Base-by-base conservation (phyloP, 1,140 invertebrate genomes). In the Drosophila repleta region DNA sequence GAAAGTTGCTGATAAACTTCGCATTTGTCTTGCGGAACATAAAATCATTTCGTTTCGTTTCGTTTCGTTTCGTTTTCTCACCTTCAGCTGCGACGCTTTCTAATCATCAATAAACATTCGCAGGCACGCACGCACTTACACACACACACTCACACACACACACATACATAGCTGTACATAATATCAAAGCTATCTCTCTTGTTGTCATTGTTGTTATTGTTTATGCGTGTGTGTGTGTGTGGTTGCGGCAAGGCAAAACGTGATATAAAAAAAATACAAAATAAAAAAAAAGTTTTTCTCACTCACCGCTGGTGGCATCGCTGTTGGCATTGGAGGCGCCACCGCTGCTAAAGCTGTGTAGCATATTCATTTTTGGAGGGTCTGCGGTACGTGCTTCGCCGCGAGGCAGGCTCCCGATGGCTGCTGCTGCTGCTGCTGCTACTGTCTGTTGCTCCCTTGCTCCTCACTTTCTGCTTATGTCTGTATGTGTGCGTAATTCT, bases 341-440 rank as follows among this genome's bases (percentile, higher is more conserved):
- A 56, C 84, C 83, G 63, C 83, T 72, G 53, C 89, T 80, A 66
- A 90, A 90, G 74, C 90, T 90, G 73, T 90, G 90, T 76, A 90
- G 63, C 82, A 90, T 90, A 73, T 90, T 90, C 89, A 90, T 90
- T 48, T 87, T 21, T 49, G 13, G 49, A 10, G 51, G 29, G 18
- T 32, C 11, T 13, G 41, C 35, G 21, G 20, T n/a, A 69, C 66
- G 66, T 61, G 72, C 67, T 17, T 41, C 20, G 20, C 51, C 53
- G 17, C 21, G 13, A 55, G 41, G 26, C 48, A 35, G 46, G 43
- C 60, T 63, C 26, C 51, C 52, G 46, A 55, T 32, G 61, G 29
- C 26, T 29, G 5, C 26, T 6, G 5, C 56, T 35, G n/a, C 21
- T 62, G 4, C 24, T 46, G 0, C 8, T 32, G 13, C 1, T 67